These are phyloP conservation scores for Luperina nickerlii DNA, from an alignment of 2,888 invertebrate species.

Conservation along the genomic window DNA sequence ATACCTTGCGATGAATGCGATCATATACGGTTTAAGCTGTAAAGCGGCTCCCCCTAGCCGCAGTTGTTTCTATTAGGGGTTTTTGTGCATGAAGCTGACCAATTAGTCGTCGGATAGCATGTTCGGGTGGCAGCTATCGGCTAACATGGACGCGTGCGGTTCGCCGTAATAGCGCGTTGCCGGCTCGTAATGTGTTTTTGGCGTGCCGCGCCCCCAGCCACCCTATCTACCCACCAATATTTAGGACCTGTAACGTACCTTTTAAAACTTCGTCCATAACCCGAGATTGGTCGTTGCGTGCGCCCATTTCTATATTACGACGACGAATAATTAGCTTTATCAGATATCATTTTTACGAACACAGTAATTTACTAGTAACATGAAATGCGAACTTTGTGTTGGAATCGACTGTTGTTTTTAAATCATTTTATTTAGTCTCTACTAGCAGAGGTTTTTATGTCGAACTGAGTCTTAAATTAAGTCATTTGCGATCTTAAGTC, in stretches of 20 bases:
- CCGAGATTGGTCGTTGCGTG: slow-evolving; percentile 86
- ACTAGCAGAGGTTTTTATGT: slow-evolving; percentile 22
- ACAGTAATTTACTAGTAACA: slow-evolving; percentile 82
- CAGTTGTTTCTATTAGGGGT: slow-evolving; percentile 83
- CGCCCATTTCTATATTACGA: slow-evolving; percentile 82
- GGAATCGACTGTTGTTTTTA: slow-evolving; percentile 66
- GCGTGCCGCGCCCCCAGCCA: slow-evolving; percentile 85
- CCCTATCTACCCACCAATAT: slow-evolving; percentile 86
- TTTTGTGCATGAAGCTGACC: slow-evolving; percentile 86
- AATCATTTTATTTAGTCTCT: slow-evolving; percentile 52
- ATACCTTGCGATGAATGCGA: slow-evolving; percentile 73
- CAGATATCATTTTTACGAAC: slow-evolving; percentile 84
- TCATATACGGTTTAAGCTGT: slow-evolving; percentile 79
- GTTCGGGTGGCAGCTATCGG: slow-evolving; percentile 86
- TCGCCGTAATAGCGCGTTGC: slow-evolving; percentile 87
- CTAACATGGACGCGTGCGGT: slow-evolving; percentile 85
- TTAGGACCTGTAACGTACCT: slow-evolving; percentile 83
- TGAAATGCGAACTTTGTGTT: slow-evolving; percentile 78
- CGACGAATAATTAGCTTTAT: slow-evolving; percentile 86
- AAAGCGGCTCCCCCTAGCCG: slow-evolving; percentile 78
- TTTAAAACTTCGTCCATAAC: slow-evolving; percentile 84
- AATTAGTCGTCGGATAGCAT: slow-evolving; percentile 88
- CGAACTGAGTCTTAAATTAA: slow-evolving; percentile 17
- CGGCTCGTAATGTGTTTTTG: slow-evolving; percentile 87
- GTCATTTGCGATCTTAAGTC: neutral